phyloP scores from a whole-genome alignment of 2,888 invertebrate genomes.

The Bruchidius siliquastri region DNA sequence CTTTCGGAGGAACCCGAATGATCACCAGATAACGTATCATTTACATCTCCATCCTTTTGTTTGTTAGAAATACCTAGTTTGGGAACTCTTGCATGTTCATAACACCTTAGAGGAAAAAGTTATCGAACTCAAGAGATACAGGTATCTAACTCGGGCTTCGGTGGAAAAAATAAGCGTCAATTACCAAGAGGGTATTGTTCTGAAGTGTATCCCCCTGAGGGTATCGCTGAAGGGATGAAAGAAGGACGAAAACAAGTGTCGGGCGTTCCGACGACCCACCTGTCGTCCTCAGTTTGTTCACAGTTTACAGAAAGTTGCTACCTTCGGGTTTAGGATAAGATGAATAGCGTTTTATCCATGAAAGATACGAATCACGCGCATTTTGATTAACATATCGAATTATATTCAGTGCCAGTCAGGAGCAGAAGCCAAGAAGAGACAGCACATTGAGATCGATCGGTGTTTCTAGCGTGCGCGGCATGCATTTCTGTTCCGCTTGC shows the following conservation, averaged over 20 bases:
- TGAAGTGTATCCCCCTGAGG: neutral
- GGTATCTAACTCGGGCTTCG: neutral
- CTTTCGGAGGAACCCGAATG: no score
- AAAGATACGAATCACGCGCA: no score
- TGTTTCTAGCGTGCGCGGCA: no score
- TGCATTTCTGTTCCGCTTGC: no score
- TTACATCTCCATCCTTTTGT: no score
- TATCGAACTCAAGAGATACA: neutral
- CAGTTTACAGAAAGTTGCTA: neutral
- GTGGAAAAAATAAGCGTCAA: neutral
- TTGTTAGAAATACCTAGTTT: no score
- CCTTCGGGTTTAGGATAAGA: neutral
- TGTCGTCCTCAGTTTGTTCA: neutral
- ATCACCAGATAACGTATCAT: no score
- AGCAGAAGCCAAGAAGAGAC: no score
- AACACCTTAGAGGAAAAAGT: neutral
- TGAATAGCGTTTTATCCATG: no score
- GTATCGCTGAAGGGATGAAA: neutral
- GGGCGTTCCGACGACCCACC: neutral
- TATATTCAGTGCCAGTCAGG: no score
- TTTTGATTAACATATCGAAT: no score
- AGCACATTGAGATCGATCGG: no score
- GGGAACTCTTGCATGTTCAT: neutral
- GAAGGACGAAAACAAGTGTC: neutral
- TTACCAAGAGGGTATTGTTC: neutral